Conservation (phyloP, 2,797 vertebrate species). For the Chrosomus eos region DNA sequence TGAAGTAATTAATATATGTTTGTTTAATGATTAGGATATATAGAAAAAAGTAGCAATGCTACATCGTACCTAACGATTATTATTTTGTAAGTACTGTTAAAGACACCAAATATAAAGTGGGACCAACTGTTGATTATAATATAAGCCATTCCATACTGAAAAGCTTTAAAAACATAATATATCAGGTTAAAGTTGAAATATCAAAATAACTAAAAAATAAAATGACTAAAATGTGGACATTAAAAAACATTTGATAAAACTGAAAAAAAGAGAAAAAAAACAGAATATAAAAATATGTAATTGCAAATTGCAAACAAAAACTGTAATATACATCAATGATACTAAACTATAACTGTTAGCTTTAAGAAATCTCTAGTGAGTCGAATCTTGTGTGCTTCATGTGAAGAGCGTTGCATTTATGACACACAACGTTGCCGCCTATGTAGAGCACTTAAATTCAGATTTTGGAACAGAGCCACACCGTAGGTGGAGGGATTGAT, state of each 20-base stretch:
- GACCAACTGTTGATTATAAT: not conserved
- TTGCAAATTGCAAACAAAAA: not conserved
- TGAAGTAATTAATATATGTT: no score
- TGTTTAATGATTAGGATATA: no score
- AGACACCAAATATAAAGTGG: not conserved
- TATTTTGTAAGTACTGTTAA: no score
- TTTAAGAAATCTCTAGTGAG: not conserved
- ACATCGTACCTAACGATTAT: not conserved
- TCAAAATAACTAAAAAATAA: not conserved
- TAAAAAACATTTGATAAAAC: not conserved
- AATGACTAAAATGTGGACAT: not conserved
- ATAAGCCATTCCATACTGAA: not conserved
- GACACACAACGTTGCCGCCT: not conserved
- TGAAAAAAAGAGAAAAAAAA: not conserved
- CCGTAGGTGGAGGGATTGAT: constrained; percentile 7
- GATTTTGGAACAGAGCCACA: not conserved
- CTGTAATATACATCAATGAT: not conserved
- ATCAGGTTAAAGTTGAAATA: not conserved
- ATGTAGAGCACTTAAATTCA: not conserved
- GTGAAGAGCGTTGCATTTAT: not conserved
- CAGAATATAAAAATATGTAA: not conserved
- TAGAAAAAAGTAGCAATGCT: not conserved
- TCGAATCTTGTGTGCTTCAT: no score
- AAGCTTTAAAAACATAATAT: not conserved
- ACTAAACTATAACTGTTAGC: not conserved